Evolutionary conservation across 1,140 invertebrate genomes (phyloP).

Genomic region (Eupristina koningsbergeri): DNA sequence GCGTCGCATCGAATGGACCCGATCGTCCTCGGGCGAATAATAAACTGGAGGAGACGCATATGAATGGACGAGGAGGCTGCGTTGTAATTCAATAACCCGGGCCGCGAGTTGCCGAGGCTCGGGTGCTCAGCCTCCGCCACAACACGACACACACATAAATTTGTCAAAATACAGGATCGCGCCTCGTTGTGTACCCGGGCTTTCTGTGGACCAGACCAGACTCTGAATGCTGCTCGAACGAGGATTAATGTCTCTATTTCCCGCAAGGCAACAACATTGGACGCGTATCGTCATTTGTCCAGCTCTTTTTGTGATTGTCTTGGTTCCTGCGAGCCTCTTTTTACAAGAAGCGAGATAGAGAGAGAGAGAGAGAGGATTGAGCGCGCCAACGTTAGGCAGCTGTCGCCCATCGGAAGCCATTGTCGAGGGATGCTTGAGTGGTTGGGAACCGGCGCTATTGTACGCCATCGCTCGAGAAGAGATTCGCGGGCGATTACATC

Average conservation of each 20-base stretch:
- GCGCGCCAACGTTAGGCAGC: conserved; percentile 61
- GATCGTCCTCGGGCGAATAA: too few species aligned
- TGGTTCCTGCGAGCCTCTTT: not conserved
- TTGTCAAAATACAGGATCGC: conserved; percentile 20
- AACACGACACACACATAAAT: conserved; percentile 22
- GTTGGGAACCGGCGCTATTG: conserved; percentile 72
- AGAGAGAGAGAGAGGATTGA: conserved; percentile 8
- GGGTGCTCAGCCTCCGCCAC: not conserved
- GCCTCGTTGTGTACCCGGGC: not conserved
- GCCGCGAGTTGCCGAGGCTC: not conserved
- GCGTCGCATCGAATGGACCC: not conserved
- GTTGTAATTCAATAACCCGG: conserved; percentile 14
- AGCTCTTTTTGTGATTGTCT: not conserved
- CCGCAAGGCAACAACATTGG: conserved; percentile 28
- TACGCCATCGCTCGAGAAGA: conserved; percentile 62
- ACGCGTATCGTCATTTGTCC: conserved; percentile 21
- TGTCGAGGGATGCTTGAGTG: conserved; percentile 71
- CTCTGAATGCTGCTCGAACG: conserved; percentile 29
- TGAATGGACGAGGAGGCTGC: not conserved
- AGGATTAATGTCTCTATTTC: conserved; percentile 47
- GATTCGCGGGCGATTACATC: conserved; percentile 69
- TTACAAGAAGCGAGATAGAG: not conserved
- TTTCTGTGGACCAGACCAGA: conserved; percentile 10
- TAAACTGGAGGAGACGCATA: not conserved
- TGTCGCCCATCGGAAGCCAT: conserved; percentile 70